Evolutionary conservation across 2,797 vertebrate species (phyloP).

Genomic region (Melanotaenia pygmaea): DNA sequence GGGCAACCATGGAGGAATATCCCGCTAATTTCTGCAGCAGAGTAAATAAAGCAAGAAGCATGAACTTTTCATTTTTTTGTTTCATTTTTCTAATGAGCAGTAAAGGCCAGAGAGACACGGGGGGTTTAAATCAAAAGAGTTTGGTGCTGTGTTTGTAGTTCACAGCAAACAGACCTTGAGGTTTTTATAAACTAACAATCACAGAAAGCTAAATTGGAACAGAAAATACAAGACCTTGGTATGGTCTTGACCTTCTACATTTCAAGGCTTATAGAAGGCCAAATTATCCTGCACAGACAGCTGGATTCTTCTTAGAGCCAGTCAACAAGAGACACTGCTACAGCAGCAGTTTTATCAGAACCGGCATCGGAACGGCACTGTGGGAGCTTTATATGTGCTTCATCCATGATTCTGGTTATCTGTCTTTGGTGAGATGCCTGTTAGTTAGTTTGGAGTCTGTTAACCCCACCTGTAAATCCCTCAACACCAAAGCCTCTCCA

Average conservation of each 20-base stretch:
- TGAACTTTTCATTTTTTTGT: no score
- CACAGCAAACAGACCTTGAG: conserved; percentile 22
- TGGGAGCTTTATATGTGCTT: not conserved
- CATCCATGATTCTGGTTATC: not conserved
- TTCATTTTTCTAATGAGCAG: not conserved
- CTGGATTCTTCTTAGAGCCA: not conserved
- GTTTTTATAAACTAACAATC: conserved; percentile 5
- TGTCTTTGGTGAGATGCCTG: not conserved
- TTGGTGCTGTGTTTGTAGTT: conserved; percentile 26
- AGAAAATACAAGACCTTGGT: not conserved
- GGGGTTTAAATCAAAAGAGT: conserved; percentile 11
- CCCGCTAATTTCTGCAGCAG: conserved; percentile 6
- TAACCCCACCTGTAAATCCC: not conserved
- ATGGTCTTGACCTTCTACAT: no score
- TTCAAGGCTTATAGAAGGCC: no score
- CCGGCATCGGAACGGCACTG: no score
- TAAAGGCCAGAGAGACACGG: conserved; percentile 11
- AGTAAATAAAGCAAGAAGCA: not conserved
- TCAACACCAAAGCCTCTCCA: not conserved
- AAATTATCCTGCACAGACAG: not conserved
- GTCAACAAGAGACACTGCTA: not conserved
- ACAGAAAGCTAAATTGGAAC: not conserved
- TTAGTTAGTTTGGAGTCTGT: not conserved
- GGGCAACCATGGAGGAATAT: not conserved
- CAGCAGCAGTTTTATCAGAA: not conserved